phyloP scores from a whole-genome alignment of 2,797 vertebrate species.

The Hippopotamyrus pictus region DNA sequence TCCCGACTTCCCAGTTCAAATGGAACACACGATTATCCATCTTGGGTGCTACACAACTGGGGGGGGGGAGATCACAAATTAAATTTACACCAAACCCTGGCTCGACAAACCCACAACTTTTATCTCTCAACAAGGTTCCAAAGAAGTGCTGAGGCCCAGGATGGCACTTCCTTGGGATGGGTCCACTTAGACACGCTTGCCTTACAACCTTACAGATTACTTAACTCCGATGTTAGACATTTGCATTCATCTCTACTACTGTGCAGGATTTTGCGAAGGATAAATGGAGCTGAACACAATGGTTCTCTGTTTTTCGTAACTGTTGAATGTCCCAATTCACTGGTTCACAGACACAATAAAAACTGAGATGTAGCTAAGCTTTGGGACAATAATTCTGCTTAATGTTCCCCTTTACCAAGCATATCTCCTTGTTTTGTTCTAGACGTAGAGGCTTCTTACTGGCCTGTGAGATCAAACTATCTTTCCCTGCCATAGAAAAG shows the following conservation, averaged over 20 bases:
- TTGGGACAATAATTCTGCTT: neutral
- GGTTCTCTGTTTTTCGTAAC: neutral
- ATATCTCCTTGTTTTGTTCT: neutral
- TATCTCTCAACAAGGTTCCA: neutral
- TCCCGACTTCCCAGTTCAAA: neutral
- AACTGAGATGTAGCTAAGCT: neutral
- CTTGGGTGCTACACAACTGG: neutral
- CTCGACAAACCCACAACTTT: neutral
- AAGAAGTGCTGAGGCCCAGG: neutral
- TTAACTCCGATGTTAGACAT: neutral
- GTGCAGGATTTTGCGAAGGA: neutral
- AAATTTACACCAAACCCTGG: neutral
- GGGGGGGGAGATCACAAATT: neutral
- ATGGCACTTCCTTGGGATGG: neutral
- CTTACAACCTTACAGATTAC: neutral
- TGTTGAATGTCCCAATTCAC: neutral
- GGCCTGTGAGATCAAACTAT: neutral
- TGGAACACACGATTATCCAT: neutral
- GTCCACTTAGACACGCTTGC: neutral
- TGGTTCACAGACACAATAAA: neutral
- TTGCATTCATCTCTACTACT: neutral
- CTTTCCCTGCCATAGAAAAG: constrained; percentile 16
- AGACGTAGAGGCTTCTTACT: neutral
- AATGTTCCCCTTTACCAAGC: neutral
- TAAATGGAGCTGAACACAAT: neutral